A percentile compares a stretch with the other conserved stretches of the same genome.
These are phyloP conservation scores for Amazonetta brasiliensis DNA, from an alignment of 2,797 vertebrate genomes.

Conservation along the genomic window DNA sequence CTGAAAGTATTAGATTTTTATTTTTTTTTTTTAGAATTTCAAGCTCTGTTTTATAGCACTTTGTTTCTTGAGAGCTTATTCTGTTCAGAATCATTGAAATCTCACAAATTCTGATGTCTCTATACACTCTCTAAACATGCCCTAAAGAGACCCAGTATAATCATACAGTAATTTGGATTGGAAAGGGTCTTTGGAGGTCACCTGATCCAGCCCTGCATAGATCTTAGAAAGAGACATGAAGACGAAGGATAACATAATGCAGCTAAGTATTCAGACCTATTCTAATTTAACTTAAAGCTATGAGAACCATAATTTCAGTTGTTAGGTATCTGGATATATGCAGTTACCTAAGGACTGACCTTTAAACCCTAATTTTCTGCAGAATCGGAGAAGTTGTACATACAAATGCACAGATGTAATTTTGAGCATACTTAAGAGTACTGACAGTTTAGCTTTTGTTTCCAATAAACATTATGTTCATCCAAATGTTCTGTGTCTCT, in stretches of 20 bases:
- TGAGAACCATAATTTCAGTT: neutral
- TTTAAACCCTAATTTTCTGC: neutral
- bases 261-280: neutral
- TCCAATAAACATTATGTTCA: neutral
- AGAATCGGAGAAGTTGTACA: neutral
- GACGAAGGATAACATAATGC: neutral
- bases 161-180: neutral
- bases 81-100: neutral
- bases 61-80: neutral
- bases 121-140: neutral
- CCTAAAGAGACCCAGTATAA: neutral
- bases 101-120: neutral
- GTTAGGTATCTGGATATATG: fast-evolving
- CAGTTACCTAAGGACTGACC: neutral
- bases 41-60: neutral
- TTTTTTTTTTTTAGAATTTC: neutral
- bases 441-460: neutral
- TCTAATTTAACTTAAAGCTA: neutral
- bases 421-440: neutral
- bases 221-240: neutral
- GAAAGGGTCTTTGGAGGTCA: neutral
- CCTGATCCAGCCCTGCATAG: neutral
- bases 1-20: neutral
- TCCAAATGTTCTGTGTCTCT: neutral
- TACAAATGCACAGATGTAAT: neutral